Percentiles rank a stretch among this genome's conserved stretches.
phyloP scores from a whole-genome alignment of 2,797 vertebrate species.

The Holocentrus rufus region DNA sequence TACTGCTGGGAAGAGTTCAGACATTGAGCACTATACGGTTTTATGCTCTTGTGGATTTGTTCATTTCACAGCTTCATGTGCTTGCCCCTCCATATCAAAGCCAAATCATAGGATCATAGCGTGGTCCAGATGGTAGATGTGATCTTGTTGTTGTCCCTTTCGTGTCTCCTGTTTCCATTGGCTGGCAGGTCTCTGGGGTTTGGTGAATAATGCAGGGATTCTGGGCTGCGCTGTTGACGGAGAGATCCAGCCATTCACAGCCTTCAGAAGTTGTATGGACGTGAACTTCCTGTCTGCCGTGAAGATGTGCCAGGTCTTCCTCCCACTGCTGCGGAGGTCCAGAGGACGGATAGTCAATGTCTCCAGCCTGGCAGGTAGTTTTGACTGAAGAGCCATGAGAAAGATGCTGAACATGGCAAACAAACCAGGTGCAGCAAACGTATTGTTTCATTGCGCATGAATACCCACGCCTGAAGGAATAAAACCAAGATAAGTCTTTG shows the following conservation, averaged over 20 bases:
- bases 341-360: conserved; percentile 86
- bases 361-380: conserved; percentile 87
- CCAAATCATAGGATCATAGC: too few relatives aligned
- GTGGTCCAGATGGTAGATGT: neutral
- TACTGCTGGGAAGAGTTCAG: too few relatives aligned
- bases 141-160: neutral
- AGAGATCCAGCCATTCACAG: conserved; percentile 82
- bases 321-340: conserved; percentile 85
- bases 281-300: conserved; percentile 89
- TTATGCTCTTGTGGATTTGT: too few relatives aligned
- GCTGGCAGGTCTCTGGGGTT: conserved; percentile 88
- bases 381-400: neutral
- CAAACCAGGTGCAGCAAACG: too few relatives aligned
- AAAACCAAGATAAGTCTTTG: too few relatives aligned
- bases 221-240: conserved; percentile 76
- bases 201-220: conserved; percentile 89
- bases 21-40: too few relatives aligned
- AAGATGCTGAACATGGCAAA: too few relatives aligned
- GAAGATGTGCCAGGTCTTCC: conserved; percentile 84
- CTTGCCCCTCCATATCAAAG: too few relatives aligned
- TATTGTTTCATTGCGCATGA: too few relatives aligned
- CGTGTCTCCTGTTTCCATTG: neutral
- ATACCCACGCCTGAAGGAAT: too few relatives aligned
- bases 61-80: too few relatives aligned
- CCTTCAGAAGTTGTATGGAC: conserved; percentile 81